phyloP scores from a whole-genome alignment of 1,140 invertebrate species.

The Hyposmocoma kahamanoa region DNA sequence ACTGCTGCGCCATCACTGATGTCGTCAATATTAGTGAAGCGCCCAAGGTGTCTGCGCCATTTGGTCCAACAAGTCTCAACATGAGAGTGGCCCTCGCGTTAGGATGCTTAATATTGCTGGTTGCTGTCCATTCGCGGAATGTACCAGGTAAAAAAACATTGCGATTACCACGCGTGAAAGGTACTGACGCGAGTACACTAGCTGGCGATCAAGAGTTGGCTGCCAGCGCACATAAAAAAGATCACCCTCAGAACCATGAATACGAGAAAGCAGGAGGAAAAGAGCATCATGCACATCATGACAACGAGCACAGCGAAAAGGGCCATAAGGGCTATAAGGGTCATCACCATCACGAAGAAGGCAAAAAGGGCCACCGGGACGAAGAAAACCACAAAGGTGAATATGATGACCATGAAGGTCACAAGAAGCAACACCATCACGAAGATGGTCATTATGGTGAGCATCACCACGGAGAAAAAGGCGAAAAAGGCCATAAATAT shows the following conservation, averaged over 20 bases:
- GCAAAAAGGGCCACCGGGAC: conserved; percentile 82
- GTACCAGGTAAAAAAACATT: conserved; percentile 20
- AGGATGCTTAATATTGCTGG: conserved; percentile 34
- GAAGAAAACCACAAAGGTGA: conserved; percentile 81
- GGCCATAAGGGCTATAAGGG: conserved; percentile 79
- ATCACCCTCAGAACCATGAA: conserved; percentile 73
- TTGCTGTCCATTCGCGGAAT: conserved; percentile 31
- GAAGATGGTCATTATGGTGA: conserved; percentile 82
- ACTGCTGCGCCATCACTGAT: conserved; percentile 55
- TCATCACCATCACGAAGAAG: conserved; percentile 79
- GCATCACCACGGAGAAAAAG: conserved; percentile 80
- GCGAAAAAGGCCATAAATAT: conserved; percentile 77
- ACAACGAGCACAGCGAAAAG: conserved; percentile 75
- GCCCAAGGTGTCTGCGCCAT: conserved; percentile 25
- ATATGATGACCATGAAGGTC: conserved; percentile 81
- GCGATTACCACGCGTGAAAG: no score
- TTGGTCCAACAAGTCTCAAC: conserved; percentile 15
- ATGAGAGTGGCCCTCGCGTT: conserved; percentile 51
- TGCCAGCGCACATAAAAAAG: conserved; percentile 76
- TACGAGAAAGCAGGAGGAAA: conserved; percentile 74
- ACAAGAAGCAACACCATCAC: conserved; percentile 83
- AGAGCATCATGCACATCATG: conserved; percentile 67
- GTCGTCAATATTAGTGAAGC: conserved; percentile 47
- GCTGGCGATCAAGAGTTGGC: conserved; percentile 71
- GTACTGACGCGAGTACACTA: no score